Evolutionary conservation across 2,113 vertebrate genomes (phyloP).

Genomic region (Pachyramphus minor): DNA sequence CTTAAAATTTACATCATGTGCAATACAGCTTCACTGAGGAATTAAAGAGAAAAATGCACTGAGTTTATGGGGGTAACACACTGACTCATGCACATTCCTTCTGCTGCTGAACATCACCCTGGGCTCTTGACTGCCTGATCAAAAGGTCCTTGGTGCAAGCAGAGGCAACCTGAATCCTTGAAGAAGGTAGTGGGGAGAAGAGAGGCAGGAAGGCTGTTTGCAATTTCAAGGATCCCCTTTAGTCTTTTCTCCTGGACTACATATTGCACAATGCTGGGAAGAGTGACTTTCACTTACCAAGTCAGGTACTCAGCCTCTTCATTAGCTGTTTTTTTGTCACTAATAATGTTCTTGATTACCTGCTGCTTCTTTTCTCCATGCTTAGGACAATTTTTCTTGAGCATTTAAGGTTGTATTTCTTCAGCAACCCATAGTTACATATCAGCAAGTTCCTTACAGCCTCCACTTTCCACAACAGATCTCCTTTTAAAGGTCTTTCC

Average conservation of each 20-base stretch:
- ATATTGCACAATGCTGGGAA: neutral
- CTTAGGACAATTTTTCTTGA: neutral
- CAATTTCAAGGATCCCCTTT: neutral
- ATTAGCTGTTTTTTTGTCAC: neutral
- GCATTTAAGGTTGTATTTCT: neutral
- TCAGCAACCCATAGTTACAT: neutral
- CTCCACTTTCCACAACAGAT: neutral
- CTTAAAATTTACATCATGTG: neutral
- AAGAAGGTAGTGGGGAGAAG: neutral
- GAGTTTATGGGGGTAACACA: neutral
- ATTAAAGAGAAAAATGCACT: neutral
- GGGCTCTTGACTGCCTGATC: neutral
- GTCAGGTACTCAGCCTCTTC: neutral
- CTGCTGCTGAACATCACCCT: neutral
- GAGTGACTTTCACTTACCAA: neutral
- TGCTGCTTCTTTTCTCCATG: neutral
- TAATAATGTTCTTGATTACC: neutral
- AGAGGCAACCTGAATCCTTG: neutral
- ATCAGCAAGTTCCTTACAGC: fast-evolving
- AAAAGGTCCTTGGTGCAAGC: neutral
- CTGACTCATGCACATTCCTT: neutral
- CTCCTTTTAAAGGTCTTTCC: neutral
- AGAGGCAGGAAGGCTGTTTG: neutral
- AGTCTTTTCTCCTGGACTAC: neutral
- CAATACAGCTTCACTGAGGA: neutral